These are phyloP conservation scores for Linyphia triangularis DNA, from an alignment of 2,888 invertebrate species.

Conservation along the genomic window DNA sequence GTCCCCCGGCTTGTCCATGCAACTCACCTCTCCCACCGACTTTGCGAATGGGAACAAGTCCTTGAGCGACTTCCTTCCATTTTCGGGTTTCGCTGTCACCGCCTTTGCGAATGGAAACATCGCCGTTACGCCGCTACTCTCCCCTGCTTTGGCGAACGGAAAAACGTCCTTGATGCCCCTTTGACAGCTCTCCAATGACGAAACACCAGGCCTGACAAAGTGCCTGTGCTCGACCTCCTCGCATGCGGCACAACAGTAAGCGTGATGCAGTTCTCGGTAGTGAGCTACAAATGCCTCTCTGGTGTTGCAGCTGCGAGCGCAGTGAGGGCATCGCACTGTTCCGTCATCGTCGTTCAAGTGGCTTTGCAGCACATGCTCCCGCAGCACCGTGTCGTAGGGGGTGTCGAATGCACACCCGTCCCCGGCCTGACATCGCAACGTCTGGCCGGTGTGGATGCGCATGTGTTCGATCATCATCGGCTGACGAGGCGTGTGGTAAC, in stretches of 20 bases:
- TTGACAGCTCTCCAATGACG: slow-evolving; percentile 38
- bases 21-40: background rate
- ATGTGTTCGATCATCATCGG: slow-evolving; percentile 82
- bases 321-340: slow-evolving; percentile 73
- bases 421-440: slow-evolving; percentile 69
- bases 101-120: slow-evolving; percentile 61
- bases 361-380: slow-evolving; percentile 69
- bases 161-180: slow-evolving; percentile 60
- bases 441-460: slow-evolving; percentile 80
- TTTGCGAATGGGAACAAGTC: background rate
- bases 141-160: slow-evolving; percentile 55
- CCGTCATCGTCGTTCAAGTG: slow-evolving; percentile 73
- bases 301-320: slow-evolving; percentile 67
- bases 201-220: slow-evolving; percentile 34
- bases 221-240: slow-evolving; percentile 68
- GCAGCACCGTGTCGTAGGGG: slow-evolving; percentile 71
- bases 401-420: slow-evolving; percentile 69
- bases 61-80: background rate
- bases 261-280: slow-evolving; percentile 67
- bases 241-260: slow-evolving; percentile 63
- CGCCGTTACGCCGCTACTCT: slow-evolving; percentile 51
- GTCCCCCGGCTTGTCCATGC: background rate
- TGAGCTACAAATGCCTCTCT: slow-evolving; percentile 65
- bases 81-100: background rate
- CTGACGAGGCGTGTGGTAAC: slow-evolving; percentile 80